A percentile compares a stretch with the other conserved stretches of the same genome.
Conservation (phyloP, 2,797 vertebrate genomes). For the Schizopygopsis malacanthus region DNA sequence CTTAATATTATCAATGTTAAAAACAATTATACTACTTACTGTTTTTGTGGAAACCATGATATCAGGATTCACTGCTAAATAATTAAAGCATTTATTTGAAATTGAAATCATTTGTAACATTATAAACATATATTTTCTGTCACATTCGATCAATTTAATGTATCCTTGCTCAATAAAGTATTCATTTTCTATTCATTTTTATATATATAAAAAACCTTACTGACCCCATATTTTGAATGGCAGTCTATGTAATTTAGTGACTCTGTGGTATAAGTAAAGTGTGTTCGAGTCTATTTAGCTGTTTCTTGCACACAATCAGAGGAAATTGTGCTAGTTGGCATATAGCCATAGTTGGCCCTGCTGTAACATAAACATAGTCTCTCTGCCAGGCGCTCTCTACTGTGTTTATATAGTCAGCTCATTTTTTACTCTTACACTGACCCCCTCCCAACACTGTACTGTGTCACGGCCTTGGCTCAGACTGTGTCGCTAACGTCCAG, state of each 20-base stretch:
- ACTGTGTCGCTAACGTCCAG: conserved; percentile 3
- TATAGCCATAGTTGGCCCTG: conserved; percentile 29
- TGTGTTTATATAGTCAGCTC: conserved; percentile 64
- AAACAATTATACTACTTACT: background rate
- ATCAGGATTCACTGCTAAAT: background rate
- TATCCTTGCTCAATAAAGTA: background rate
- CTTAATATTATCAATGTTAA: background rate
- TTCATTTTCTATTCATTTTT: background rate
- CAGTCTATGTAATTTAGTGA: background rate
- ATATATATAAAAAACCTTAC: background rate
- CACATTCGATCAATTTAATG: background rate
- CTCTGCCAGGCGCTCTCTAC: conserved; percentile 29
- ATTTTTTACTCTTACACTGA: conserved; percentile 43
- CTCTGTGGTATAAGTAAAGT: background rate
- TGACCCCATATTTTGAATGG: background rate
- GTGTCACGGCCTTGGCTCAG: conserved; percentile 15
- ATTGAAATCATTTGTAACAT: background rate
- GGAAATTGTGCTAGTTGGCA: conserved; percentile 67
- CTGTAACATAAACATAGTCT: conserved; percentile 61
- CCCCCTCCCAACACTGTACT: conserved; percentile 11
- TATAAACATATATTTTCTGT: background rate
- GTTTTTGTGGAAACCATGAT: background rate
- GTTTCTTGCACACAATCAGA: conserved; percentile 66
- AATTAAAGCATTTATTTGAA: background rate
- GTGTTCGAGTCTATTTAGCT: conserved; percentile 12